Base-by-base conservation (phyloP, 2,797 vertebrate species). In the Mormyrops boulengeri region DNA sequence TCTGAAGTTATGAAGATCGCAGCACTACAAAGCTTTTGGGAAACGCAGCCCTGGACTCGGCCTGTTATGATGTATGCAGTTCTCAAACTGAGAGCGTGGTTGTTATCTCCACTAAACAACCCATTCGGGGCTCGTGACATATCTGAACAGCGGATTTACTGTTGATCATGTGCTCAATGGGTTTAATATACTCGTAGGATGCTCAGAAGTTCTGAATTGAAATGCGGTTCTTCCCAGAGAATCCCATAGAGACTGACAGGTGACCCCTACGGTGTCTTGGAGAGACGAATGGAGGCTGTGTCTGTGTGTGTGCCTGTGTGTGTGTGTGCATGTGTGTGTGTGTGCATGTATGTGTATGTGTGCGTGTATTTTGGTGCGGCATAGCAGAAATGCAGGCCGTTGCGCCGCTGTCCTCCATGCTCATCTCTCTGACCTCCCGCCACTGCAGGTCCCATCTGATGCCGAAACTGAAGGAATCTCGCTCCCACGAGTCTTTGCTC, bases 401-500 rank as follows among this genome's bases (percentile, higher is more conserved):
- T 38, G 34, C 14, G 11, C n/a, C 49, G 0, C 84, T 44, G 22
- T 88, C 57, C 34, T 66, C 38, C 57, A n/a, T 7, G 3, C 1
- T 62, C 55, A 44, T 11, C 73, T 82, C 55, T 47, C 66, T 19
- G 38, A 38, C 55, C 49, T 57, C 90, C 90, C n/a, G 89, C 22
- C 52, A 91, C 90, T 77, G 14, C 92, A 99, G 99, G 97, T 99
- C 98, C 96, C 98, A 99, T 97, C 97, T 99, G 96, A 99, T 99
- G 98, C 98, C 97, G 93, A 99, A 98, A 95, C 97, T 99, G 97
- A 99, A 99, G 94, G 98, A 99, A 96, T 99, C 99, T 2, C 98
- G 98, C 93, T 99, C 98, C 93, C 98, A 99, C 98, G 99, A 99
- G 96, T 99, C 98, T 92, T 95, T 99, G 96, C 98, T 99, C 95